Percentiles rank a stretch among this genome's conserved stretches.
Evolutionary conservation across 1,140 invertebrate species (phyloP).

Genomic region (Drosophila watanabei): DNA sequence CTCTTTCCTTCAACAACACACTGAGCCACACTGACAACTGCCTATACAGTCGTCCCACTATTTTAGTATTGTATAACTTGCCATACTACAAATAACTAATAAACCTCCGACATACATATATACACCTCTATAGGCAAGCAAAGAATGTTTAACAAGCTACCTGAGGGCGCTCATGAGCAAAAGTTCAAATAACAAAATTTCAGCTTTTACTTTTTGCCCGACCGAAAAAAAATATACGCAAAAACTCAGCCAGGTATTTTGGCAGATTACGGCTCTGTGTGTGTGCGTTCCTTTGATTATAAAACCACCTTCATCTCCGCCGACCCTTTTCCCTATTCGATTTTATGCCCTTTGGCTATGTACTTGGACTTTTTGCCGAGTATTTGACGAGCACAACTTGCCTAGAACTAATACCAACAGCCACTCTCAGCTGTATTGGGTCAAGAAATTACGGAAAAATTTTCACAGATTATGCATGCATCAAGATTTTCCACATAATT

Average conservation of each 20-base stretch:
- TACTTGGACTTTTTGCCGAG: slow-evolving; percentile 8
- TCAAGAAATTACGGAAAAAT: slow-evolving; percentile 21
- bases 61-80: too few species aligned
- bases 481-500: slow-evolving; percentile 40
- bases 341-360: slow-evolving; percentile 25
- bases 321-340: slow-evolving; percentile 36
- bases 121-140: slow-evolving; percentile 43
- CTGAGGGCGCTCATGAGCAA: slow-evolving; percentile 66
- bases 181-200: slow-evolving; percentile 82
- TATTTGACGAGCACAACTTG: slow-evolving; percentile 25
- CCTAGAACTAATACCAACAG: slow-evolving; percentile 13
- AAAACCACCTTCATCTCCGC: slow-evolving; percentile 20
- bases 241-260: slow-evolving; percentile 44
- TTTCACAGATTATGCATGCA: slow-evolving; percentile 41
- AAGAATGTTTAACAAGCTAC: slow-evolving; percentile 84
- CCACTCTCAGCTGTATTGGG: slow-evolving; percentile 10
- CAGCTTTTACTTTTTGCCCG: slow-evolving; percentile 68
- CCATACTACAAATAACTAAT: too few species aligned
- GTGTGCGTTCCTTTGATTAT: slow-evolving; percentile 54
- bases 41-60: too few species aligned
- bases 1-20: too few species aligned
- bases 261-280: slow-evolving; percentile 24
- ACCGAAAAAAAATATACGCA: slow-evolving; percentile 29
- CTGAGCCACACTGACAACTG: too few species aligned
- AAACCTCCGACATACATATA: too few species aligned